Evolutionary conservation across 2,113 vertebrate species (phyloP).

Genomic region (Xiphorhynchus elegans): DNA sequence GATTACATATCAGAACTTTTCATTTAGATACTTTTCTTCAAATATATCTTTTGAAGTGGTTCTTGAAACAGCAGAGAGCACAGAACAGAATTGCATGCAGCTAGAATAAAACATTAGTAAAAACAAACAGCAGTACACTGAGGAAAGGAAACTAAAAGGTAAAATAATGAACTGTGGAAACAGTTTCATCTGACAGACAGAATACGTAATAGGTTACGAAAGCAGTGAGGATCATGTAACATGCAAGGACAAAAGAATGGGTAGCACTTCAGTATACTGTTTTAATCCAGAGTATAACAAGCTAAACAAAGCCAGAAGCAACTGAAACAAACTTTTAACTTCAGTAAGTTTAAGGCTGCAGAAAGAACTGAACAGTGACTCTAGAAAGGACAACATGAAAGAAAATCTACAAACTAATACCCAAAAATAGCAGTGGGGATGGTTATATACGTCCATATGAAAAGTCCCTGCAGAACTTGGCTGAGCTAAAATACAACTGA

Average conservation of each 20-base stretch:
- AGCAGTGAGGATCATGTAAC: background rate
- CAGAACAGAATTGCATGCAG: background rate
- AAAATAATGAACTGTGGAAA: background rate
- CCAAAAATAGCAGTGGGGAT: rapidly evolving
- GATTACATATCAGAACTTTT: background rate
- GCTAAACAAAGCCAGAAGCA: background rate
- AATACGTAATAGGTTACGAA: background rate
- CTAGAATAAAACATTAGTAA: background rate
- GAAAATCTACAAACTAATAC: background rate
- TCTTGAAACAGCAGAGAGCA: background rate
- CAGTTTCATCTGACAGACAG: background rate
- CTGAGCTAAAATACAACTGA: background rate
- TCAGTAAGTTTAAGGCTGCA: background rate
- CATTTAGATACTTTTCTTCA: background rate
- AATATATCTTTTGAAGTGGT: background rate
- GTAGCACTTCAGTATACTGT: background rate
- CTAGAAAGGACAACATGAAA: background rate
- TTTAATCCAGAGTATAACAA: background rate
- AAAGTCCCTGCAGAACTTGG: background rate
- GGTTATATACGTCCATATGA: background rate
- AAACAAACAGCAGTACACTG: background rate
- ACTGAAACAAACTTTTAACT: background rate
- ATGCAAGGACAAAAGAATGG: background rate
- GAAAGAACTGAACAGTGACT: background rate
- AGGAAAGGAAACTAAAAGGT: background rate